phyloP scores from a whole-genome alignment of 2,113 vertebrate species.

The Pterocles gutturalis region DNA sequence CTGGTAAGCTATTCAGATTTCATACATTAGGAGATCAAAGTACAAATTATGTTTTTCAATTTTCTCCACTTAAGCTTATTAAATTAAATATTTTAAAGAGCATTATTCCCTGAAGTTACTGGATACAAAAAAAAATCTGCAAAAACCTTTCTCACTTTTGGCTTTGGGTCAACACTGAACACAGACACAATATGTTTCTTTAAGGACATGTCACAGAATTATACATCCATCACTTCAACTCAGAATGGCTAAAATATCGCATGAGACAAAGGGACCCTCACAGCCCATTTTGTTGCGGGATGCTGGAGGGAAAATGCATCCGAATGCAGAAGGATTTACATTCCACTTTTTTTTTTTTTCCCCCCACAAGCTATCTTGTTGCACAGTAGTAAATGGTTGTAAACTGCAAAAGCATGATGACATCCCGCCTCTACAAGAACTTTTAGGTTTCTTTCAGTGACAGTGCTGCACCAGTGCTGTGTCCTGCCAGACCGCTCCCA shows the following conservation, averaged over 20 bases:
- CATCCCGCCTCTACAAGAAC: not conserved
- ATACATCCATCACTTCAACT: not conserved
- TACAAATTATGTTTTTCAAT: conserved; percentile 71
- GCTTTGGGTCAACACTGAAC: conserved; percentile 21
- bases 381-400: not conserved
- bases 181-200: not conserved
- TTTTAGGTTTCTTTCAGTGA: not conserved
- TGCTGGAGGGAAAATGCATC: not conserved
- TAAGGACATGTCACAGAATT: conserved; percentile 14
- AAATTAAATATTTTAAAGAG: conserved; percentile 64
- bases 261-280: conserved; percentile 22
- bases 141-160: conserved; percentile 10
- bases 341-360: not conserved
- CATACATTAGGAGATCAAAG: conserved; percentile 79
- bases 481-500: not conserved
- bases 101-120: conserved; percentile 69
- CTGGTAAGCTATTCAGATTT: conserved; percentile 69
- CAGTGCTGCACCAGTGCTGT: not conserved
- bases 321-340: not conserved
- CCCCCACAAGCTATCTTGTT: not conserved
- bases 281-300: not conserved
- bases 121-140: conserved; percentile 38
- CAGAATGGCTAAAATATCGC: not conserved
- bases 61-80: conserved; percentile 75
- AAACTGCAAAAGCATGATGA: not conserved